Evolutionary conservation across 1,140 invertebrate genomes (phyloP), one percentile per base, ranked within the genome.

Genomic region (Copidosoma floridanum): DNA sequence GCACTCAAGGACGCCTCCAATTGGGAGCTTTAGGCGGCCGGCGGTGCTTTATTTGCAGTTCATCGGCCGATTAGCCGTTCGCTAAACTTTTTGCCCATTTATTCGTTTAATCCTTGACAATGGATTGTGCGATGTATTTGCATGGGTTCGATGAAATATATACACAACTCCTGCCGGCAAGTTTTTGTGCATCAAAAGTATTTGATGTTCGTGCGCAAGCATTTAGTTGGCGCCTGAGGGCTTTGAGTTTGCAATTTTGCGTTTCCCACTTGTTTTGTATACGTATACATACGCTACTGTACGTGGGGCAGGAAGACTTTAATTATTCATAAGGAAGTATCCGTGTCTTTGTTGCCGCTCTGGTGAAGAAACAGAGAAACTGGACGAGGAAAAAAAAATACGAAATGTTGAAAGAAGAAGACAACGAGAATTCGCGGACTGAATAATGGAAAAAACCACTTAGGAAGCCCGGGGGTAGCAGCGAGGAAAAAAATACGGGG

Each of bases 401-500:
- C 51, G 35, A 14, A 20, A n/a, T n/a, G n/a, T n/a, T n/a, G 46
- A 66, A 68, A 67, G 57, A 61, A 52, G 57, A 64, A 61, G 54
- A 46, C 62, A 56, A 57, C 40, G 21, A 27, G 20, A 20, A 52
- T 7, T 38, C n/a, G 26, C 29, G 14, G 43, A 8, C 43, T 21
- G 54, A 67, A 68, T 67, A 54, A 40, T 53, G 57, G 57, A 61
- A 60, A 61, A 57, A 65, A 59, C 64, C 63, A 65, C 63, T 68
- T 65, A 57, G 35, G 66, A 62, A 65, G n/a, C n/a, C n/a, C n/a
- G n/a, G n/a, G n/a, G n/a, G n/a, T n/a, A 67, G 62, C 67, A 51
- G 50, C 47, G 56, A 46, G 53, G 35, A 53, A 51, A 57, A 53
- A 60, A 50, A 63, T 55, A 56, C 61, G 61, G 51, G 27, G 54